phyloP scores from a whole-genome alignment of 1,140 invertebrate genomes.

The Bemisia tabaci region DNA sequence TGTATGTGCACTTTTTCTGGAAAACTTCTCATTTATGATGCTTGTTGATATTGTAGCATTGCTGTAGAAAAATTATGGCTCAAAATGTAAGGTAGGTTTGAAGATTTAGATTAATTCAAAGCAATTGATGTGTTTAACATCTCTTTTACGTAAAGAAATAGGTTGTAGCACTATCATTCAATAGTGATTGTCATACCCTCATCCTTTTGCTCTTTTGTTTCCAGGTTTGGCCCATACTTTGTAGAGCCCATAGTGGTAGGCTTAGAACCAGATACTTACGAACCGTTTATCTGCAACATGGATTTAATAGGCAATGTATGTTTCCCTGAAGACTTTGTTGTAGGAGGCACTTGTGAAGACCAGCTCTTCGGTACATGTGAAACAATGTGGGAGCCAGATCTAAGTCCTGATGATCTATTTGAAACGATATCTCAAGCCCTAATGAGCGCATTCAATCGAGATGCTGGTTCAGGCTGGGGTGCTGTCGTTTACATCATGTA shows the following conservation, averaged over 20 bases:
- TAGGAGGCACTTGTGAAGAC: conserved; percentile 82
- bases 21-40: too few relatives aligned
- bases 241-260: conserved; percentile 94
- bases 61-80: too few relatives aligned
- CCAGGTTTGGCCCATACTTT: conserved; percentile 91
- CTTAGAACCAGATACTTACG: conserved; percentile 67
- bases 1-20: too few relatives aligned
- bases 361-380: conserved; percentile 98
- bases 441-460: conserved; percentile 90
- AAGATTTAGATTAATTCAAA: too few relatives aligned
- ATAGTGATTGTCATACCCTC: too few relatives aligned
- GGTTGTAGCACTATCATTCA: too few relatives aligned
- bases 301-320: conserved; percentile 78
- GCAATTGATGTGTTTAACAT: too few relatives aligned
- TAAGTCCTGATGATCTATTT: conserved; percentile 87
- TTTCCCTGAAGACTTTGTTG: conserved; percentile 87
- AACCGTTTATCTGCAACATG: conserved; percentile 87
- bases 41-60: too few relatives aligned
- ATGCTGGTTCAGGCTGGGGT: conserved; percentile 97
- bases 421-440: conserved; percentile 94
- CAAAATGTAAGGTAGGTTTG: too few relatives aligned
- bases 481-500: conserved; percentile 90
- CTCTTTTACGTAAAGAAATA: too few relatives aligned
- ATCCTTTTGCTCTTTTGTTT: conserved; percentile 20
- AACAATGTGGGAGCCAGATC: conserved; percentile 77